phyloP scores from a whole-genome alignment of 1,140 invertebrate genomes.

The Drosophila bocki region DNA sequence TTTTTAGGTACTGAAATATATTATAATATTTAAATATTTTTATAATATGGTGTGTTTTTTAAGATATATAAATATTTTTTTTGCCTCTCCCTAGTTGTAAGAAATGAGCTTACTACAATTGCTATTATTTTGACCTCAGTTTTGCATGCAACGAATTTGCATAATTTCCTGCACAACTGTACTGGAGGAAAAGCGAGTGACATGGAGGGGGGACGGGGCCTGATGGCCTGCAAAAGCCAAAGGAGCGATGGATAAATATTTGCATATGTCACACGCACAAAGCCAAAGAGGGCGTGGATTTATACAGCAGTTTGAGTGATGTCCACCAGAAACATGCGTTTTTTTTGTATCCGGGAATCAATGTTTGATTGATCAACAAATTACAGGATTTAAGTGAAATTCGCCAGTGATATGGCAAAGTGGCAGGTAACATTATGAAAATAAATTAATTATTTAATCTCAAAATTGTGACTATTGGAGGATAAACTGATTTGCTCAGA shows the following conservation, averaged over 20 bases:
- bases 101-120: neutral
- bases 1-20: too few species aligned
- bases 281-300: slow-evolving; percentile 27
- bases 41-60: too few species aligned
- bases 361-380: slow-evolving; percentile 57
- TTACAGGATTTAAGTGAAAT: slow-evolving; percentile 33
- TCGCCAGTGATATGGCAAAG: slow-evolving; percentile 17
- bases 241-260: slow-evolving; percentile 56
- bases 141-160: slow-evolving; percentile 31
- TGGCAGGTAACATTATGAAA: slow-evolving; percentile 5
- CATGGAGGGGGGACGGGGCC: neutral
- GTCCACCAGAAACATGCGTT: slow-evolving; percentile 27
- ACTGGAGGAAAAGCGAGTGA: slow-evolving; percentile 4
- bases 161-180: slow-evolving; percentile 53
- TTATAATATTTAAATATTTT: too few species aligned
- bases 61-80: neutral
- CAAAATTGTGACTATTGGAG: neutral
- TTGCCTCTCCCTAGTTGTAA: neutral
- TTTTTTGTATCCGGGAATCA: slow-evolving; percentile 21
- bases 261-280: slow-evolving; percentile 65
- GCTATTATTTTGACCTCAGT: slow-evolving; percentile 2
- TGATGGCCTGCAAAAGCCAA: slow-evolving; percentile 20
- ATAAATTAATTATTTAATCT: slow-evolving; percentile 30
- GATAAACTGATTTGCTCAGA: neutral
- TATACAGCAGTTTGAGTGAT: slow-evolving; percentile 25